These are phyloP conservation scores for Phragmatobia fuliginosa DNA, from an alignment of 2,888 invertebrate species.

Conservation along the genomic window DNA sequence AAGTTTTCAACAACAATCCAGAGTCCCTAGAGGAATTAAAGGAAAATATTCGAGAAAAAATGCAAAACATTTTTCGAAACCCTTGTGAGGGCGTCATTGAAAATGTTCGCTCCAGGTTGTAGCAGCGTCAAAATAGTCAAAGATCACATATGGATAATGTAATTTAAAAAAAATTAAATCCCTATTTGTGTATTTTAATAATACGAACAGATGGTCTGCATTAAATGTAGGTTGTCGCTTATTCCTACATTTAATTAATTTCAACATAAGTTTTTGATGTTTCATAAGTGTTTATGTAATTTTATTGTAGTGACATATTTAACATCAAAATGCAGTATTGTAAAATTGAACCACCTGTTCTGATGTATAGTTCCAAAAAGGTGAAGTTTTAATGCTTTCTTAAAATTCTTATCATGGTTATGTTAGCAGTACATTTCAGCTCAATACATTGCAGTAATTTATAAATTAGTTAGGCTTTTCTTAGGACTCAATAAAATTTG, in stretches of 20 bases:
- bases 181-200: slow-evolving; percentile 48
- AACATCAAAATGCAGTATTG: not conserved
- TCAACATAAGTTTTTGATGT: too few relatives aligned
- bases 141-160: too few relatives aligned
- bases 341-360: not conserved
- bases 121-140: too few relatives aligned
- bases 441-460: not conserved
- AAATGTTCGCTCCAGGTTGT: too few relatives aligned
- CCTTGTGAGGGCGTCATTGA: too few relatives aligned
- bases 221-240: slow-evolving; percentile 33
- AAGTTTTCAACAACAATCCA: too few relatives aligned
- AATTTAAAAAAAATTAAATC: slow-evolving; percentile 60
- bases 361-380: not conserved
- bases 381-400: not conserved
- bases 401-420: not conserved
- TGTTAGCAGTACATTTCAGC: not conserved
- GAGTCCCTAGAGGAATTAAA: too few relatives aligned
- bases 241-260: too few relatives aligned
- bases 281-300: not conserved
- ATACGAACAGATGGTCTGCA: slow-evolving; percentile 65
- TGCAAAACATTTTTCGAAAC: too few relatives aligned
- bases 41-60: too few relatives aligned
- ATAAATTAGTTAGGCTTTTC: too few relatives aligned
- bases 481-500: too few relatives aligned
- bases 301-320: not conserved